Base-by-base conservation (phyloP, 2,797 vertebrate species). In the Intellagama lesueurii region DNA sequence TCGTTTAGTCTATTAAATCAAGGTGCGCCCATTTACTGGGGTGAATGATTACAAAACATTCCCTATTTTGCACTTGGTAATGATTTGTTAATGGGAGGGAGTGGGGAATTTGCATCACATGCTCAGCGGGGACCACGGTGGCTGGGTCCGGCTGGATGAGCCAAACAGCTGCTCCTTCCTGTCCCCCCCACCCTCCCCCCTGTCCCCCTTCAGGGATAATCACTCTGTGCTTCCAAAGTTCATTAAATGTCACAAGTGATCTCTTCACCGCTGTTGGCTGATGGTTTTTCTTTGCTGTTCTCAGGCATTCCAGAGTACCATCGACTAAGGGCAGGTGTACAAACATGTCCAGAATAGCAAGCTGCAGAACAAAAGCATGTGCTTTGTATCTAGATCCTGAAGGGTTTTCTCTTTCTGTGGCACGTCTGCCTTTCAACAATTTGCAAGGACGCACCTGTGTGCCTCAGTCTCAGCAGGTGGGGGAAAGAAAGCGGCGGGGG, bases 181-280 rank as follows among this genome's bases (percentile, higher is more conserved):
- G 8, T 11, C 11, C 52, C 68, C n/a, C n/a, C n/a, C n/a, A n/a
- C n/a, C 47, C 30, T n/a, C 78, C 5, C 44, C 11, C 24, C 7
- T 47, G 60, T 56, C 16, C 40, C 17, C 40, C 44, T 40, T 47
- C 40, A 40, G 73, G 32, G 77, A 28, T 75, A 19, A 19, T 75
- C 77, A 75, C 83, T 85, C 81, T 81, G 77, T 73, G 56, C 77
- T 89, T 86, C 66, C 78, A 66, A 86, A 73, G 52, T n/a, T 81
- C 40, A 89, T 89, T 89, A 89, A 89, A 89, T 40, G 28, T 81
- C 83, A 81, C 78, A 89, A 40, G 70, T 86, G 78, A 89, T 76
- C 85, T 66, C 88, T 86, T 89, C 69, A 40, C 7, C 28, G 24
- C 5, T 19, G 30, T 35, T 16, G 80, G 56, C 24, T 8, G 5